Evolutionary conservation across 2,888 invertebrate species (phyloP), one percentile per base, ranked within the genome.

Genomic region (Xestia xanthographa): DNA sequence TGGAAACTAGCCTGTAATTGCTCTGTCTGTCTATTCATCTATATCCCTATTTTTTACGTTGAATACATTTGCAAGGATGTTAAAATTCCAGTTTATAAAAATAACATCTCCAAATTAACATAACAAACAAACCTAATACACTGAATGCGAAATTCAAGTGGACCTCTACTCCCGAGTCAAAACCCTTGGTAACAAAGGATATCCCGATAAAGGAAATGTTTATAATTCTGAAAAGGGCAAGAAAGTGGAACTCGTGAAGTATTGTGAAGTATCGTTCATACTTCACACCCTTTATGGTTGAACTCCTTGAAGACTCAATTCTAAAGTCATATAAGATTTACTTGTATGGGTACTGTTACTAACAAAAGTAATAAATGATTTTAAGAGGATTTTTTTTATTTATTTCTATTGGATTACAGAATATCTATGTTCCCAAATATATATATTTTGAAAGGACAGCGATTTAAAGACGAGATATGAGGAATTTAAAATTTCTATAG

Each of bases 151-250:
- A 45, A 79, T 29, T 79, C 66, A 67, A 72, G 43, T 48, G 56
- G 60, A 50, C 14, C 43, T 38, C 29, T 41, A 34, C 17, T 26
- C 26, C 5, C 26, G 26, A 65, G 34, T 48, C 20, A 43, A 68
- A 38, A 9, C 38, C 53, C 41, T 78, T 53, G 8, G 17, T 26
- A 38, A 67, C 45, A 74, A 80, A 66, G 60, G 26, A 45, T 56
- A 48, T 79, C 34, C 38, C 8, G 11, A 26, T 60, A 73, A 43
- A 80, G 58, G 60, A 68, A 56, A 85, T 76, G 67, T 81, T 85
- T 85, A 29, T 58, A 65, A 67, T 65, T 63, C 82, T 56, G 14
- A 29, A 85, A 75, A 66, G 66, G 58, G 53, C 65, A 34, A 48
- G 34, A 41, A 63, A 67, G 66, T 34, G 60, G 58, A 71, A 70